Base-by-base conservation (phyloP, 2,888 invertebrate species). In the Dendrolimus pini region DNA sequence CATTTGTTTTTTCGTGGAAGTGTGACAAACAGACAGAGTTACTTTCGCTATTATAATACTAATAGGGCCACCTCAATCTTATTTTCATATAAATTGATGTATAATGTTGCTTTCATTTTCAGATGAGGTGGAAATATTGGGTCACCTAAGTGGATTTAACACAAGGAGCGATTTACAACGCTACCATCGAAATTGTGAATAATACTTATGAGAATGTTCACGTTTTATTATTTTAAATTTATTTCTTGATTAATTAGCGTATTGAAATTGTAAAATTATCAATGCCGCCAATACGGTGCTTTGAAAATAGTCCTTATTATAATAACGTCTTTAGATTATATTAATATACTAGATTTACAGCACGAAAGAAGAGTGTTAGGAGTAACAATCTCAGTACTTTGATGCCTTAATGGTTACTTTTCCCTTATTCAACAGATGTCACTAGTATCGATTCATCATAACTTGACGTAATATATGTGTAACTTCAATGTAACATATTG, bases 101-200 rank as follows among this genome's bases (percentile, higher is more conserved):
- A 30, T 3, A 30, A 30, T 30, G 30, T 6, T 6, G 3, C 30
- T 65, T 64, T 65, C 60, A 10, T 56, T 83, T 83, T 61, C 85
- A 89, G 88, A 77, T 80, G 83, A 82, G 81, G 77, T 84, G 83
- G 84, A 79, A 74, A 77, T 77, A 77, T 79, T 85, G 80, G 84
- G 83, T 74, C 68, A 73, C 69, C 65, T 70, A 70, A 72, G 47
- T 47, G 47, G 58, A 62, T 57, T 62, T 64, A 67, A 70, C 68
- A 70, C 63, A 67, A 61, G 61, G 64, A 68, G 59, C 64, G 57
- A 75, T 63, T n/a, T 47, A 47, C 47, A 47, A 62, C 56, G 68
- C 70, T 68, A 59, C 41, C 62, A 59, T 74, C 70, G 70, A 73
- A 73, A 76, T 73, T 72, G 71, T 72, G 73, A 68, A 30, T 47